phyloP scores from a whole-genome alignment of 1,140 invertebrate genomes.

The Megathymus violae region DNA sequence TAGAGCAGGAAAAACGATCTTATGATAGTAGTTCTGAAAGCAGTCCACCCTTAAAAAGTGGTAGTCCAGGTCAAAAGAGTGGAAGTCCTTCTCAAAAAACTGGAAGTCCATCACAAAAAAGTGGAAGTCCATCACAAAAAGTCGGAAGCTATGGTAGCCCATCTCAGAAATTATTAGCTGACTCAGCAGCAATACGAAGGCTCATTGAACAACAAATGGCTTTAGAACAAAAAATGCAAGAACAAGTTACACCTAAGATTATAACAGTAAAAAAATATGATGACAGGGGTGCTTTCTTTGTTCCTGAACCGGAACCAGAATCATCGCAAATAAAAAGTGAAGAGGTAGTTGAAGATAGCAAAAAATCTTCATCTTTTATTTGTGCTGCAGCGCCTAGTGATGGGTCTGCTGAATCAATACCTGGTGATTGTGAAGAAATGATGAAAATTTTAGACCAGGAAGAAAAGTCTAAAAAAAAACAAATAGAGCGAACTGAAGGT shows the following conservation, averaged over 20 bases:
- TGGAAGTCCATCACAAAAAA: constrained; percentile 78
- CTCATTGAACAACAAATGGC: constrained; percentile 81
- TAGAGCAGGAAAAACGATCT: constrained; percentile 81
- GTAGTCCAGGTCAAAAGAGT: constrained; percentile 74
- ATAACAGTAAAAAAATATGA: constrained; percentile 81
- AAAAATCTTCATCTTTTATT: constrained; percentile 77
- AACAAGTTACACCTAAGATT: constrained; percentile 71
- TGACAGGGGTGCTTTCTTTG: constrained; percentile 79
- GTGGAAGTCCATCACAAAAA: constrained; percentile 78
- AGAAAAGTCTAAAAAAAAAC: constrained; percentile 62
- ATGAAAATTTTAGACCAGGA: constrained; percentile 79
- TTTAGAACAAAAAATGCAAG: constrained; percentile 73
- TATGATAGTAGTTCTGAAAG: constrained; percentile 81
- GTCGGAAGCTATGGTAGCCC: constrained; percentile 83
- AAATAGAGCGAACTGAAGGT: constrained; percentile 51
- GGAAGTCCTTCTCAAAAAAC: constrained; percentile 80
- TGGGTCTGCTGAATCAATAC: constrained; percentile 75
- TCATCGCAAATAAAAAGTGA: constrained; percentile 49
- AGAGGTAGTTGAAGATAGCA: constrained; percentile 71
- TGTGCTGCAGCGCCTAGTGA: constrained; percentile 83
- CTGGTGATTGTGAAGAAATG: constrained; percentile 81
- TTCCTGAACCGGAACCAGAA: constrained; percentile 69
- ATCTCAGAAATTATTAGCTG: constrained; percentile 77
- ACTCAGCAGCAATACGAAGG: constrained; percentile 77
- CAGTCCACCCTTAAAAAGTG: constrained; percentile 80